Base-by-base conservation (phyloP, 1,140 invertebrate species). In the Leptinotarsa lineolata region DNA sequence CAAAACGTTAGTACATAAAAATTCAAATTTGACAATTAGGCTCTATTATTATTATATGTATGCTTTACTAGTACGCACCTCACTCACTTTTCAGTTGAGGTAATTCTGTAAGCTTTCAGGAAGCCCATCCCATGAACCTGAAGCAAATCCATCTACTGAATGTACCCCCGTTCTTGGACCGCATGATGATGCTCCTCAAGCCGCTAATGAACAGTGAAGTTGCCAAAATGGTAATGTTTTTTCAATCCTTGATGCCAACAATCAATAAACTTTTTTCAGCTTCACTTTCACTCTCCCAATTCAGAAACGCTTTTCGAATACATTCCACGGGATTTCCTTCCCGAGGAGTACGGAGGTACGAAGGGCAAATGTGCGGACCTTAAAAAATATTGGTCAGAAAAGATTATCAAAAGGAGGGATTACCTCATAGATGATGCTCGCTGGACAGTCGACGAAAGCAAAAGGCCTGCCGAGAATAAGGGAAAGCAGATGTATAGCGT, bases 71-170 rank as follows among this genome's bases (percentile, higher is more conserved):
- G 15, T 54, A 4, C 16, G 16, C 16, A 54, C 48, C 48, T 54
- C n/a, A 54, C 2, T 54, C 15, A 11, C 11, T 39, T 39, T 39
- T 11, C 30, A 39, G 30, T 39, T 11, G 30, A 15, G 48, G 12
- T 1, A 54, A 54, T 54, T 54, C 30, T 54, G 48, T 76, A 75
- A 67, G 48, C 77, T 88, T 86, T 70, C 86, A 94, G 90, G 92
- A 93, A 84, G 91, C 91, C 0, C 91, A 92, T 78, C 92, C 92
- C 0, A 88, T 92, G 54, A 87, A 91, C 76, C 86, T 94, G 70
- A 92, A 92, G 79, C 90, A 91, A 75, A 90, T 94, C 54, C 92
- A 94, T 83, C 88, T 93, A 72, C 86, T 92, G 48, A 91, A 92
- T 77, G 87, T 88, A 4, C 88, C 89, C 0, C 83, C 88, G 1